Conservation (phyloP, 2,113 vertebrate species). For the Callocephalon fimbriatum region DNA sequence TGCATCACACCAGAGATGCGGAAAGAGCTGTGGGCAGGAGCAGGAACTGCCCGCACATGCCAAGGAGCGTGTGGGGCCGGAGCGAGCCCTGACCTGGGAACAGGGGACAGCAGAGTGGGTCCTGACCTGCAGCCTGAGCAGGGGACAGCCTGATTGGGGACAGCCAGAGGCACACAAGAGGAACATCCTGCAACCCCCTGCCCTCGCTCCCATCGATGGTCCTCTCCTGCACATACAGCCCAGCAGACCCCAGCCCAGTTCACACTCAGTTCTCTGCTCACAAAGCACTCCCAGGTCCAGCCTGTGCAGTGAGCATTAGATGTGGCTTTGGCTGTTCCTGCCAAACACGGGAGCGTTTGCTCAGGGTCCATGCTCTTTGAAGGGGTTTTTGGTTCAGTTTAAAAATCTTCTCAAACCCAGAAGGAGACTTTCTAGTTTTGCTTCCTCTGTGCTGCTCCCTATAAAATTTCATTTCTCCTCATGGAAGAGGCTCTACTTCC, state of each 20-base stretch:
- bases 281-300: fast-evolving
- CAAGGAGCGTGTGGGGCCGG: not conserved
- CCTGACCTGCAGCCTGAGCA: not conserved
- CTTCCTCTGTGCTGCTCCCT: not conserved
- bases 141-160: not conserved
- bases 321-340: not conserved
- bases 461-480: not conserved
- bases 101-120: fast-evolving
- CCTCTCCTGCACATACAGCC: not conserved
- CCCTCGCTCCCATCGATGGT: fast-evolving
- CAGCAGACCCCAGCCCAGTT: not conserved
- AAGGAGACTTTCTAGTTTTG: not conserved
- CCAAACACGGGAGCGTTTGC: not conserved
- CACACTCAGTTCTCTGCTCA: not conserved
- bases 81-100: not conserved
- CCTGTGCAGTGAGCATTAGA: fast-evolving
- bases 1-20: fast-evolving
- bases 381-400: not conserved
- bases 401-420: not conserved
- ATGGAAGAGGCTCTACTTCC: not conserved
- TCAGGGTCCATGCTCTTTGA: not conserved
- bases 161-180: not conserved
- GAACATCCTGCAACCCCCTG: not conserved
- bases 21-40: not conserved
- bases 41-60: not conserved